phyloP scores from a whole-genome alignment of 2,113 vertebrate genomes.

The Erythrocebus patas region DNA sequence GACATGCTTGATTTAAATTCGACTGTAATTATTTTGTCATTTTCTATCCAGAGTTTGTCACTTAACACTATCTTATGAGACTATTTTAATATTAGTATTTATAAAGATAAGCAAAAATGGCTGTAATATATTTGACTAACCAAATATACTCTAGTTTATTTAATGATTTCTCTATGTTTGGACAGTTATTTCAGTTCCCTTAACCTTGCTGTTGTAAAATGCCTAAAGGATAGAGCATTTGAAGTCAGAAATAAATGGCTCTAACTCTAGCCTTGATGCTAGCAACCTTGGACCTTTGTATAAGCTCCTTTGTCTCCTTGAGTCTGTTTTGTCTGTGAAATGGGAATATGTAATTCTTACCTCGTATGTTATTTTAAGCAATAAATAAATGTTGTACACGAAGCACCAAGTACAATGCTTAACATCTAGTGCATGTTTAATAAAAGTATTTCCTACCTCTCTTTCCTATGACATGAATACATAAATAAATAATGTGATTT shows the following conservation, averaged over 20 bases:
- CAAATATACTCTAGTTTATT: neutral
- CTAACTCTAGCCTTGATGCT: neutral
- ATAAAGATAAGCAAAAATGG: neutral
- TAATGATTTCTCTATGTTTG: neutral
- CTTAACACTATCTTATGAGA: neutral
- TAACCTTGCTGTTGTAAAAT: neutral
- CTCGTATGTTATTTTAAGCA: neutral
- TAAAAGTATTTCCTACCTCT: neutral
- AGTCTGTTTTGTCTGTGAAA: neutral
- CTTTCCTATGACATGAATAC: neutral
- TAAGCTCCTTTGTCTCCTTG: neutral
- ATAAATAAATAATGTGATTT: neutral
- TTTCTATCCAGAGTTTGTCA: neutral
- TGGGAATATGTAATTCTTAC: neutral
- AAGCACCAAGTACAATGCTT: neutral
- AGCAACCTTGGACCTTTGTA: neutral
- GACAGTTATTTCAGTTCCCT: neutral
- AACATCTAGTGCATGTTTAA: neutral
- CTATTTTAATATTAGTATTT: neutral
- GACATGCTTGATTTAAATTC: neutral
- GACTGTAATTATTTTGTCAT: neutral
- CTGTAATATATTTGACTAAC: neutral
- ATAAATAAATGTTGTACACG: neutral
- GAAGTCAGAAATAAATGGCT: neutral
- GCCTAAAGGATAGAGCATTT: neutral